These are phyloP conservation scores for Lateolabrax maculatus DNA, from an alignment of 2,797 vertebrate genomes.

Conservation along the genomic window DNA sequence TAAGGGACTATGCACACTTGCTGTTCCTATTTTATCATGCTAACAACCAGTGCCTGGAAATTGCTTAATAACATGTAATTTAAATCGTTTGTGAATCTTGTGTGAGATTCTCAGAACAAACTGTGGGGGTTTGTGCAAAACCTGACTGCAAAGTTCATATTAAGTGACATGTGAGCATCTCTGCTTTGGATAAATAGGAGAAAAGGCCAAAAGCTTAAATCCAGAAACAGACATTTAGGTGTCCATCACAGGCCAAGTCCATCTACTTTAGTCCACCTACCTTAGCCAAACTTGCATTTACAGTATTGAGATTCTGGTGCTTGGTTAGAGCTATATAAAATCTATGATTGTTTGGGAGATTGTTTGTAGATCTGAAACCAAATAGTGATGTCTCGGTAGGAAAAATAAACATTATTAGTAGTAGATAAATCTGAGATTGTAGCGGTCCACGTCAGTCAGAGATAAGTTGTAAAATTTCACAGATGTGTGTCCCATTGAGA, in stretches of 20 bases:
- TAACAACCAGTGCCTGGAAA: neutral
- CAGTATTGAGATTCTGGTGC: neutral
- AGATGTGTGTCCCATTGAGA: slow-evolving; percentile 38
- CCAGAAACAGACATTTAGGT: neutral
- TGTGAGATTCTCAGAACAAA: neutral
- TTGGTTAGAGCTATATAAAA: no score
- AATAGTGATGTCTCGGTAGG: neutral
- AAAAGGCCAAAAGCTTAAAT: neutral
- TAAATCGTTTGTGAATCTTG: neutral
- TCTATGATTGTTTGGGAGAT: no score
- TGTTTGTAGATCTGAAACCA: neutral
- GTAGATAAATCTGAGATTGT: neutral
- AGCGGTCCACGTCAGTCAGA: slow-evolving; percentile 13
- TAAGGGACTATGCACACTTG: neutral
- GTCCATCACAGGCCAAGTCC: neutral
- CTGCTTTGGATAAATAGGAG: neutral
- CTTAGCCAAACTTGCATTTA: neutral
- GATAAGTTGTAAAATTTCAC: slow-evolving; percentile 36
- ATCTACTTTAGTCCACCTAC: neutral
- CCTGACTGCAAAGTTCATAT: no score
- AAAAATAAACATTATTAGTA: neutral
- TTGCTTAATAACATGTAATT: neutral
- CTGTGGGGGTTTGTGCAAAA: neutral
- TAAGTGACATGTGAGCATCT: neutral
- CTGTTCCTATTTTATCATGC: neutral